Evolutionary conservation across 2,113 vertebrate species (phyloP).

Genomic region (Geococcyx californianus): DNA sequence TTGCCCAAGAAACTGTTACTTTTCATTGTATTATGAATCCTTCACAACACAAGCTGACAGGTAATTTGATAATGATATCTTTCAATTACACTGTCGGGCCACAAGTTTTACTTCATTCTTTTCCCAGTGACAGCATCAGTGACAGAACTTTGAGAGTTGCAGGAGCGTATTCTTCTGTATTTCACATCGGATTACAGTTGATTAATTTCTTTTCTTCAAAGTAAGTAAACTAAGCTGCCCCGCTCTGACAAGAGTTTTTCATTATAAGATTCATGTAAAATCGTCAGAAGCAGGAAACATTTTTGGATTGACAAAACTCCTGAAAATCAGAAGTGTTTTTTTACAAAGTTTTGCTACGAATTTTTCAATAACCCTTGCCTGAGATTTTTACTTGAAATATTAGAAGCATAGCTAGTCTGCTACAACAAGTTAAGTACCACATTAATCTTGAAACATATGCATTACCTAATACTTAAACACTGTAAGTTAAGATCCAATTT

Average conservation of each 20-base stretch:
- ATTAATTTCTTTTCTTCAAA: neutral
- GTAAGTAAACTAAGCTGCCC: neutral
- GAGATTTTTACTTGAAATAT: neutral
- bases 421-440: neutral
- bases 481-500: neutral
- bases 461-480: neutral
- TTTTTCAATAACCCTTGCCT: neutral
- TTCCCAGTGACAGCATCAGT: fast-evolving
- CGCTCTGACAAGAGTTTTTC: neutral
- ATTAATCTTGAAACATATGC: neutral
- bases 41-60: neutral
- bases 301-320: neutral
- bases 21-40: too few relatives aligned
- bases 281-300: neutral
- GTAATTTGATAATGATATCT: neutral
- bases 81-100: fast-evolving
- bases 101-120: neutral
- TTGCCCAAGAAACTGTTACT: neutral
- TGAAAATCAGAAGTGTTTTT: neutral
- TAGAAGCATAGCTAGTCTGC: neutral
- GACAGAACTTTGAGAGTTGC: neutral
- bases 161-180: neutral
- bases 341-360: neutral
- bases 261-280: neutral
- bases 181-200: neutral